Base-by-base conservation (phyloP, 2,797 vertebrate species). In the Microcaecilia unicolor region DNA sequence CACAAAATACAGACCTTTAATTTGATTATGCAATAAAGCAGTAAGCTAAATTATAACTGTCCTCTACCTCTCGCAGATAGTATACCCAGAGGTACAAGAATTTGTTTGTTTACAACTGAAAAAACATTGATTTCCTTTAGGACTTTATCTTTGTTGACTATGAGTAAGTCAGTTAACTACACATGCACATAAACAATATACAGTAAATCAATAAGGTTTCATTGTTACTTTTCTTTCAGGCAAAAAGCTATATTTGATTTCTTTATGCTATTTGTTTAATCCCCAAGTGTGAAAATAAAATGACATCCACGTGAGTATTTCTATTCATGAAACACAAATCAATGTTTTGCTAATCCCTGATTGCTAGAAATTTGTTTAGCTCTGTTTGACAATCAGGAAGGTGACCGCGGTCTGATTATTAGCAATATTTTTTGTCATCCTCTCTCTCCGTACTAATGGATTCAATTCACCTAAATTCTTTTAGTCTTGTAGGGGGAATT, bases 71-170 rank as follows among this genome's bases (percentile, higher is more conserved):
- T n/a, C n/a, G 56, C 29, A 48, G 35, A 25, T 59, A 45, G 67
- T 34, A 35, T 10, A 18, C 29, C 3, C 14, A 23, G 18, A 55
- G 57, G 10, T 41, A 20, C 3, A 48, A 7, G 5, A 51, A 49
- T 1, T 1, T 34, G 34, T 14, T 10, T 42, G 28, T 42, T 55
- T 58, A 21, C 42, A 34, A 46, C 46, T 42, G 23, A 50, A 57
- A 57, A n/a, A 48, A 11, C 30, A 67, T 53, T 55, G 44, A 59
- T 70, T 63, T 70, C 35, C 58, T 55, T 55, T 51, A 61, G 44
- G 45, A 57, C 33, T 43, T 51, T 3, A 2, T 39, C 17, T 14
- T 45, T 44, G 18, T 28, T 55, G 27, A 41, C 19, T 51, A 26
- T 39, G 25, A 48, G 37, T 36, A 33, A 39, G 18, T 47, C 14